A percentile compares a stretch with the other conserved stretches of the same genome.
These are phyloP conservation scores for Hirundo rustica DNA, from an alignment of 2,797 vertebrate species.

Conservation along the genomic window DNA sequence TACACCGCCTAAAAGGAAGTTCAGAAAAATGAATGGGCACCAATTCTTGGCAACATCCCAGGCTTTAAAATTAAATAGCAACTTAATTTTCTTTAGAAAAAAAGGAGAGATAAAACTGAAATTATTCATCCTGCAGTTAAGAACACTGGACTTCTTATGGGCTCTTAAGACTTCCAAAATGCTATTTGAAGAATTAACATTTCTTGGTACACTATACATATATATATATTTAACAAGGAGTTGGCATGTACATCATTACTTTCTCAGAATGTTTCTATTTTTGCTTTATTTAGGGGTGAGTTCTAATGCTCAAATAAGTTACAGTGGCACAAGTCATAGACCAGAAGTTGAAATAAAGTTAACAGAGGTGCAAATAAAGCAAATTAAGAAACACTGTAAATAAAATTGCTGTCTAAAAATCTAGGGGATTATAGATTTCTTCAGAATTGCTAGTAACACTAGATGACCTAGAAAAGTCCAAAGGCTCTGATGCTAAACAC, in stretches of 20 bases:
- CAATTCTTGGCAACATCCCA: background rate
- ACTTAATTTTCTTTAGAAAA: background rate
- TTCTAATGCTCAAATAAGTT: background rate
- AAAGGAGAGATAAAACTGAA: slow-evolving; percentile 1
- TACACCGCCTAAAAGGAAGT: slow-evolving; percentile 15
- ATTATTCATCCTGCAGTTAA: background rate
- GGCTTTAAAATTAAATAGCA: slow-evolving; percentile 16
- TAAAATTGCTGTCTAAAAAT: background rate
- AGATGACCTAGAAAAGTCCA: background rate
- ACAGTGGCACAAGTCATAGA: background rate
- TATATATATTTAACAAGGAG: background rate
- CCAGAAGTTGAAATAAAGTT: background rate
- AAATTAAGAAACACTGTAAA: background rate
- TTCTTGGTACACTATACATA: background rate
- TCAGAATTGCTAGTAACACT: background rate
- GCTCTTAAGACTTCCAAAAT: background rate
- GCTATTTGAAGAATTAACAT: background rate
- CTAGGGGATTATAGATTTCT: background rate
- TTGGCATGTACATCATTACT: background rate
- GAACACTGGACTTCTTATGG: background rate
- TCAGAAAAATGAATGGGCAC: background rate
- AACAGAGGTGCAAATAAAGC: background rate
- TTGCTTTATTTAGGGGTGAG: background rate
- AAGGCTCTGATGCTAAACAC: background rate
- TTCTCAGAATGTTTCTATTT: background rate